A percentile compares a stretch with the other conserved stretches of the same genome.
These are phyloP conservation scores for Silurus glanis DNA, from an alignment of 2,113 vertebrate genomes.

Conservation along the genomic window DNA sequence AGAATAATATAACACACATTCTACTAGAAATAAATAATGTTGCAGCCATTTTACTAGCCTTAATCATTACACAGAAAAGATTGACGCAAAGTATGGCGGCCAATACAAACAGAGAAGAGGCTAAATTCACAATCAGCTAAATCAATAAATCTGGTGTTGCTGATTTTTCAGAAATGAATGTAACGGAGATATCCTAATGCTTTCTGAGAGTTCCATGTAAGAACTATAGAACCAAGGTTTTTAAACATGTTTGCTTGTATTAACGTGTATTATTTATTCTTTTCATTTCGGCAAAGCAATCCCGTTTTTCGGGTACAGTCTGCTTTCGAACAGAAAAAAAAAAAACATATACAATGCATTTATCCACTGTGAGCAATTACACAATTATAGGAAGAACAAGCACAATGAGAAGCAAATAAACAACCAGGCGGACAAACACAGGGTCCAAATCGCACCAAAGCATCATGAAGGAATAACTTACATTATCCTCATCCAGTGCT, in stretches of 20 bases:
- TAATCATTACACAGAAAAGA: background rate
- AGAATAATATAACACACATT: background rate
- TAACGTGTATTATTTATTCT: background rate
- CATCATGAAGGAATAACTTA: background rate
- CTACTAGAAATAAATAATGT: background rate
- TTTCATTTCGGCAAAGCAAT: background rate
- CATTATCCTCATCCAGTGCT: background rate
- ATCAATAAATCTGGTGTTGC: background rate
- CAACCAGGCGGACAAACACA: conserved; percentile 39
- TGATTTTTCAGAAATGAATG: background rate
- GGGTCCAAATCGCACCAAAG: background rate
- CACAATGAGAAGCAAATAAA: background rate
- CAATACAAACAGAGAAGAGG: background rate
- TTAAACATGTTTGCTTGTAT: background rate
- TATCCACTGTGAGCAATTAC: background rate
- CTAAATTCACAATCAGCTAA: background rate
- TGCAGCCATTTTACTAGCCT: background rate
- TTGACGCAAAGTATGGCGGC: background rate
- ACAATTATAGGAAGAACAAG: background rate
- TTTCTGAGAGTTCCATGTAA: background rate
- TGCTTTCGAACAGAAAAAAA: background rate
- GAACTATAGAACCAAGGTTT: background rate
- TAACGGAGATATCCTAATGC: background rate
- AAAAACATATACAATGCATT: background rate
- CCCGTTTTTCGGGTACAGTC: background rate